Conservation (phyloP, 2,888 invertebrate genomes). For the Meteorus colon region DNA sequence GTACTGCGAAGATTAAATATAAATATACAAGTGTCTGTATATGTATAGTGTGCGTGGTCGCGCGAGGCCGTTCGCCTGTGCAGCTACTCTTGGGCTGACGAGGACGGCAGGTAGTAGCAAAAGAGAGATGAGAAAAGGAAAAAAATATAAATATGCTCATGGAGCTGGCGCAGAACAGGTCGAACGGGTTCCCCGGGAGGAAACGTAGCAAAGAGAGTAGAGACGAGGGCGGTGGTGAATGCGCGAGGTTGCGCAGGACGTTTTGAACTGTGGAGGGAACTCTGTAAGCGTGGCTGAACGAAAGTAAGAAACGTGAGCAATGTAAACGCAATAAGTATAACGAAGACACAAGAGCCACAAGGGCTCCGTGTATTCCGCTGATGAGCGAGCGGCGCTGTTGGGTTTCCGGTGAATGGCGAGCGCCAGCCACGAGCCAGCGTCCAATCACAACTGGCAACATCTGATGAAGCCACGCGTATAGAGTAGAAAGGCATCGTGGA, state of each 20-base stretch:
- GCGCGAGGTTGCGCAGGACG: conserved; percentile 42
- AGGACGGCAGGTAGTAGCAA: conserved; percentile 55
- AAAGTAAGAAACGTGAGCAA: conserved; percentile 26
- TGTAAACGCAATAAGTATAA: conserved; percentile 40
- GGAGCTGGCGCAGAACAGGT: conserved; percentile 59
- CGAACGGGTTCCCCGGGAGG: conserved; percentile 57
- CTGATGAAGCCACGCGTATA: conserved; percentile 70
- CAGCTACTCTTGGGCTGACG: conserved; percentile 20
- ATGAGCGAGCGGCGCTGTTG: conserved; percentile 54
- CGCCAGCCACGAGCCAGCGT: conserved; percentile 73
- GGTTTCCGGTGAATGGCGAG: conserved; percentile 67
- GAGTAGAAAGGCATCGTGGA: conserved; percentile 24
- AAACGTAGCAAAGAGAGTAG: conserved; percentile 34
- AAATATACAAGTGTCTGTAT: conserved; percentile 4
- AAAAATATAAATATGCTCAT: conserved; percentile 39
- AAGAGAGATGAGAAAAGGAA: conserved; percentile 26
- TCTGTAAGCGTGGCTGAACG: conserved; percentile 35
- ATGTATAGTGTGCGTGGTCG: conserved; percentile 4
- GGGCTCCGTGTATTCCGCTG: conserved; percentile 44
- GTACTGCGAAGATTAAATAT: conserved; percentile 17
- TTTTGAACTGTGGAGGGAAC: conserved; percentile 38
- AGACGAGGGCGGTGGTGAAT: conserved; percentile 31
- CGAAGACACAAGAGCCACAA: conserved; percentile 36
- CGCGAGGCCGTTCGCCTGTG: conserved; percentile 36
- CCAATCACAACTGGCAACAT: conserved; percentile 71